Conservation (phyloP, 2,797 vertebrate species). For the Protonibea diacanthus region DNA sequence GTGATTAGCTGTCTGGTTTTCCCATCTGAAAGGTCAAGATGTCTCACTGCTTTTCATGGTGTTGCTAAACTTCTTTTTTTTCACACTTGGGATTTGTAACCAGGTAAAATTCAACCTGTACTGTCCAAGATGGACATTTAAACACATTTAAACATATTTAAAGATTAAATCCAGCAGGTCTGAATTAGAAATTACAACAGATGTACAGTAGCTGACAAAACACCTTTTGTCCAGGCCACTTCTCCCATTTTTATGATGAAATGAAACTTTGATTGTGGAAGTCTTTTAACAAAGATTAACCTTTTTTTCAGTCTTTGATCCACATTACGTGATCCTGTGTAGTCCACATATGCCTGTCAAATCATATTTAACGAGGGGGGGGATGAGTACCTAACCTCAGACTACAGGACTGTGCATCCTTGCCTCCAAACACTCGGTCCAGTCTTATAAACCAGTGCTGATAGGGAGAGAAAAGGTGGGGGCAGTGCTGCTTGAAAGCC, state of each 20-base stretch:
- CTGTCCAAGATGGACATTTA: neutral
- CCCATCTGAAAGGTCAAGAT: slow-evolving; percentile 1
- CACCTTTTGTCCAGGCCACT: neutral
- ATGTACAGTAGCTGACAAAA: neutral
- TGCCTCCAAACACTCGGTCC: neutral
- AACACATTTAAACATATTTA: neutral
- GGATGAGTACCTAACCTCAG: slow-evolving; percentile 2
- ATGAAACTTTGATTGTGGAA: neutral
- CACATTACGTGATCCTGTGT: neutral
- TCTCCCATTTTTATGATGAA: neutral
- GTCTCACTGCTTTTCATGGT: neutral
- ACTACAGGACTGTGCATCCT: slow-evolving; percentile 12
- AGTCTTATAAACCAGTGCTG: neutral
- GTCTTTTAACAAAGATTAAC: neutral
- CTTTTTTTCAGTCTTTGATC: neutral
- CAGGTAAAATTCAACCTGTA: neutral
- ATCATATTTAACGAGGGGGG: neutral
- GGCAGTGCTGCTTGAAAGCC: neutral
- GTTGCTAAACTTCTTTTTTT: neutral
- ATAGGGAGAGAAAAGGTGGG: neutral
- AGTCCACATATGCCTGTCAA: neutral
- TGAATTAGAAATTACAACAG: neutral
- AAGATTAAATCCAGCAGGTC: neutral
- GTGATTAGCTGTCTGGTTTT: neutral
- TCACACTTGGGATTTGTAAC: neutral